Base-by-base conservation (phyloP, 2,113 vertebrate species). In the Nycticryphes semicollaris region DNA sequence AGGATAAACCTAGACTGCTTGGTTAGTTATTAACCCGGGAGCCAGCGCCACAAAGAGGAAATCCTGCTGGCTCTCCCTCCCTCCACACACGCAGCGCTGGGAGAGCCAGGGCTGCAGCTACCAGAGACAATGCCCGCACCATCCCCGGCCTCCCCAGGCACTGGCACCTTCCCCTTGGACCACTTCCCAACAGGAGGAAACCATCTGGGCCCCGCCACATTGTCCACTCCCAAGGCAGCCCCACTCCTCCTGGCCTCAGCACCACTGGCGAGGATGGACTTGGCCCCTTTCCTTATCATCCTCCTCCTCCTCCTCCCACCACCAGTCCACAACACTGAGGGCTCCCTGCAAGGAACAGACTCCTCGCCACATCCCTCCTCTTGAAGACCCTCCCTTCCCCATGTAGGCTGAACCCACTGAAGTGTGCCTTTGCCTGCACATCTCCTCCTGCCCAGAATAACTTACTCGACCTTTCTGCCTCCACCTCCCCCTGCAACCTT, bases 21-120 rank as follows among this genome's bases (percentile, higher is more conserved):
- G 80, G 95, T 93, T 96, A 79, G 91, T 91, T 90, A 96, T 91
- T 95, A 96, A 94, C 91, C 59, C 87, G 2, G 88, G 73, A 95
- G 86, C 66, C 94, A 94, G 87, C 4, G 1, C 53, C 1, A 4
- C 92, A 54, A 89, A 96, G 87, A 97, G 97, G 94, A 97, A 97
- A 96, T 95, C 95, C 92, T 94, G 95, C 77, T 57, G 33, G 94
- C 77, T 90, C 94, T 93, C 93, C 68, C 93, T 89, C 93, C 87
- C 91, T 92, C 4, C 1, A 63, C 94, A 90, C 67, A 84, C 8
- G 10, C 81, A 90, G 73, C 62, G 39, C 23, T 14, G 30, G 5
- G 39, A 60, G 45, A 84, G 90, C 48, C 12, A 0, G 50, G 60
- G 54, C 79, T 15, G 59, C 53, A 10, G 78, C 78, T 50, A 53